Base-by-base conservation (phyloP, 2,888 invertebrate species). In the Leptopilina drosophilae region DNA sequence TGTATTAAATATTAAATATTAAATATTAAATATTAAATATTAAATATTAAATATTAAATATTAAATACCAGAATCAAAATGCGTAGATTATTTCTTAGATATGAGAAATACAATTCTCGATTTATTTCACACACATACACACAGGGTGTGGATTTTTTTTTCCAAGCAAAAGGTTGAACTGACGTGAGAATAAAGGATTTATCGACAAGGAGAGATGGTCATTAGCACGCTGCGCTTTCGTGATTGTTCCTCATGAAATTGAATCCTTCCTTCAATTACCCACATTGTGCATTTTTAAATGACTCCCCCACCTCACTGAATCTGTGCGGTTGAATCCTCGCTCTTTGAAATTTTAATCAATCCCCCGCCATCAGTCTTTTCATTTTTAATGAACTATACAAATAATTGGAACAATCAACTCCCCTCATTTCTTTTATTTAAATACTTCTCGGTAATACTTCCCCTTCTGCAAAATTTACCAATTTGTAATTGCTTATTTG, bases 221-320 rank as follows among this genome's bases (percentile, higher is more conserved):
- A 53, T 73, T 73, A 56, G 56, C 9, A 33, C 33, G 33, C 7
- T 20, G 40, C 56, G 40, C 15, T 73, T 73, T 73, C 73, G 40
- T 73, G 73, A 73, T 73, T 73, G 49, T 73, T 56, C 56, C 53
- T 73, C 73, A 26, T 59, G 56, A 73, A 73, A 73, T n/a, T 59
- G 7, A 56, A 73, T 5, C 73, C 56, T 33, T n/a, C 14, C 33
- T 69, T 73, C 14, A 56, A 40, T 73, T n/a, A 26, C n/a, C 33
- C 12, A 53, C 33, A 53, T 26, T 33, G n/a, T 73, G n/a, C 26
- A 56, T 33, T 56, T 20, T 73, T 73, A n/a, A 56, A 56, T 49
- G n/a, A 5, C 56, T 8, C 56, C 56, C 4, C 56, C 56, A n/a
- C 49, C 33, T 42, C 42, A 8, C 42, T 56, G 4, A 56, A n/a